Base-by-base conservation (phyloP, 2,113 vertebrate species). In the Heterocephalus glaber region DNA sequence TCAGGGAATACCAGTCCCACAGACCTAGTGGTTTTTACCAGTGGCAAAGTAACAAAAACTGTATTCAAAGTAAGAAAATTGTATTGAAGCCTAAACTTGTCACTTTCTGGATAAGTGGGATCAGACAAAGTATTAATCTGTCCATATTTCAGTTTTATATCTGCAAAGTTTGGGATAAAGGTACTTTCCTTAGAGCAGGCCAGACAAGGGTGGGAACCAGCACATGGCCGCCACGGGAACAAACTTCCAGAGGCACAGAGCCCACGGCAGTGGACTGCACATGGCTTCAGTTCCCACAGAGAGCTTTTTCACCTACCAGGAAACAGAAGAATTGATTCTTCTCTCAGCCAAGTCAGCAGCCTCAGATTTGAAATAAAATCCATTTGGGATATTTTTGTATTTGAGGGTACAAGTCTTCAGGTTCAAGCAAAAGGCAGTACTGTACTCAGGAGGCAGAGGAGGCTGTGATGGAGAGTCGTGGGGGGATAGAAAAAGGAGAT, bases 351-450 rank as follows among this genome's bases (percentile, higher is more conserved):
- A 90, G 58, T 30, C 49, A 49, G 35, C 61, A 38, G n/a, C 47
- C 94, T 94, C 56, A 49, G 49, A 86, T 94, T 41, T 86, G 30
- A 86, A 88, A 85, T 80, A 80, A 81, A 68, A 84, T 95, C 61
- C 41, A 6, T 24, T 14, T 92, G 86, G 49, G 94, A 52, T 44
- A 68, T n/a, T 87, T 92, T 82, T 86, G 89, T 76, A 87, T 12
- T 20, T 61, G 79, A 93, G 19, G 17, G 38, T 77, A 44, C 2
- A 60, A 74, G 44, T 82, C 47, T 72, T 7, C 16, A 49, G 14
- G 4, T 72, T 79, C 35, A 24, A n/a, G 52, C 19, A 63, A 87
- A 94, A 61, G 49, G 22, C 1, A 86, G 54, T 22, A 10, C 19
- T 30, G 54, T 22, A 10, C 30, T 65, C 30, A 65, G 63, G 30